Evolutionary conservation across 2,113 vertebrate genomes (phyloP).

Genomic region (Thamnaconus septentrionalis): DNA sequence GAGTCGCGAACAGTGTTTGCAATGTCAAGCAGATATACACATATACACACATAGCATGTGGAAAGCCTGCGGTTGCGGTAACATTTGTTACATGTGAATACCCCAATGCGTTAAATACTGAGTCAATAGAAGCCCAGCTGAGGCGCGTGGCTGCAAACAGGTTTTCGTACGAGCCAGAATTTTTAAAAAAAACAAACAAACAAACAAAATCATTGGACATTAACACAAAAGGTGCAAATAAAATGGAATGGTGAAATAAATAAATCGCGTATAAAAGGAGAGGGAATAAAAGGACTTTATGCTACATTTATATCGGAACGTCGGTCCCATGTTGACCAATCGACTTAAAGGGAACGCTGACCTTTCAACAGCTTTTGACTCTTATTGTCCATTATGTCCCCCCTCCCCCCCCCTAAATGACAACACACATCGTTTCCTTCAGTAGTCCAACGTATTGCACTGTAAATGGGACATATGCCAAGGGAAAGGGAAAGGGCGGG

Average conservation of each 20-base stretch:
- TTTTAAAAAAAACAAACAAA: slow-evolving; percentile 17
- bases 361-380: background rate
- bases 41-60: too few relatives aligned
- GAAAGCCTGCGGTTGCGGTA: slow-evolving; percentile 1
- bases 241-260: slow-evolving; percentile 58
- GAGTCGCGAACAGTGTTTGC: too few relatives aligned
- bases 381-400: background rate
- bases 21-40: too few relatives aligned
- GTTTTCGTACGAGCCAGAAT: slow-evolving; percentile 26
- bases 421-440: slow-evolving; percentile 26
- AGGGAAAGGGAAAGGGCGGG: too few relatives aligned
- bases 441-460: slow-evolving; percentile 77
- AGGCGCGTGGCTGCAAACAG: slow-evolving; percentile 10
- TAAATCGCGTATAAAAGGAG: slow-evolving; percentile 32
- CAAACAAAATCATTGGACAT: slow-evolving; percentile 13
- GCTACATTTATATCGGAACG: slow-evolving; percentile 36
- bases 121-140: slow-evolving; percentile 7
- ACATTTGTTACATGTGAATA: slow-evolving; percentile 8
- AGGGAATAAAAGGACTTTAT: slow-evolving; percentile 16
- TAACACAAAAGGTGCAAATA: slow-evolving; percentile 17
- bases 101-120: slow-evolving; percentile 21
- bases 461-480: slow-evolving; percentile 31
- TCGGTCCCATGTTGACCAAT: slow-evolving; percentile 10
- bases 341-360: slow-evolving; percentile 8
- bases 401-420: background rate